These are phyloP conservation scores for Hippasteria phrygiana DNA, from an alignment of 53 echinoderm and acorn worm genomes.

Conservation along the genomic window DNA sequence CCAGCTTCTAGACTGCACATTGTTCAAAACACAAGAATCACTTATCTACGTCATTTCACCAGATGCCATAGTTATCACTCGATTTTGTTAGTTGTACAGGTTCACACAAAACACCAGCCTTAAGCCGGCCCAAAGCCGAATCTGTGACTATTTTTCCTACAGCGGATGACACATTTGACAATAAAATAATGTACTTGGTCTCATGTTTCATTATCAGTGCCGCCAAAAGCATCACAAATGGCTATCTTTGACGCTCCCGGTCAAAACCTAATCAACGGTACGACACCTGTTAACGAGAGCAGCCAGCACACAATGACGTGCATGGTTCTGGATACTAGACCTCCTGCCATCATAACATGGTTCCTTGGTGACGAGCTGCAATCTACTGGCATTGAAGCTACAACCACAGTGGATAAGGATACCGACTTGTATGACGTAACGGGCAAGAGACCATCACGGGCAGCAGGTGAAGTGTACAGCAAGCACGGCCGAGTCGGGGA, in stretches of 20 bases:
- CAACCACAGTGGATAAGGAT: background rate
- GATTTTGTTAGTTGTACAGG: too few relatives aligned
- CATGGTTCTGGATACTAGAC: slow-evolving; percentile 47
- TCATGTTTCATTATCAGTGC: background rate
- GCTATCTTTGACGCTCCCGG: background rate
- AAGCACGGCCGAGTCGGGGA: background rate
- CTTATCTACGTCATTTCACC: too few relatives aligned
- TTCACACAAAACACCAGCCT: too few relatives aligned
- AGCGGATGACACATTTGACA: background rate
- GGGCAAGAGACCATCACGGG: background rate
- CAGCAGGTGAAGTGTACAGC: slow-evolving; percentile 11
- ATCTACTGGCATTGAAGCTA: background rate
- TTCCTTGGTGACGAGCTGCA: background rate
- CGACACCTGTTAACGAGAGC: background rate
- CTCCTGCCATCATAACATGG: slow-evolving; percentile 40
- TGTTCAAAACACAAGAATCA: too few relatives aligned
- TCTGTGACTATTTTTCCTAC: too few relatives aligned
- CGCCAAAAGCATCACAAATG: background rate
- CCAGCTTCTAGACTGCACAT: too few relatives aligned
- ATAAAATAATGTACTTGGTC: background rate
- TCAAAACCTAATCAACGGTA: background rate
- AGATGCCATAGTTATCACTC: too few relatives aligned
- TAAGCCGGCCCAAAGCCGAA: too few relatives aligned
- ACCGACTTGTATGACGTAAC: background rate
- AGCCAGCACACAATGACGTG: slow-evolving; percentile 3